Percentiles rank a stretch among this genome's conserved stretches.
Conservation (phyloP, 1,140 invertebrate species). For the Macrocentrus cingulum region DNA sequence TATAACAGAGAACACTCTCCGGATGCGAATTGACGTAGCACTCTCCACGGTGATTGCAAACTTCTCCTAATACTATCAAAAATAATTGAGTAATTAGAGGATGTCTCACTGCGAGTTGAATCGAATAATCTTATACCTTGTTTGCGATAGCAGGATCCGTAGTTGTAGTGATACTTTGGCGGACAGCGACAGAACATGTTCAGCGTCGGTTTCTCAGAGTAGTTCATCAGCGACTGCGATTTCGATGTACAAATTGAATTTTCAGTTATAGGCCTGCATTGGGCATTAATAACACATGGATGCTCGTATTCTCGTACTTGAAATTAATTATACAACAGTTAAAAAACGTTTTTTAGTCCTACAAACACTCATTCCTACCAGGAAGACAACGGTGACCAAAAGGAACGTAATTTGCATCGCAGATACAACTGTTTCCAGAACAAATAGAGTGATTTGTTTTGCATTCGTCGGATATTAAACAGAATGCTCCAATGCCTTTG, state of each 20-base stretch:
- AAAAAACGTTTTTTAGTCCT: too few relatives aligned
- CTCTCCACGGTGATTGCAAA: slow-evolving; percentile 28
- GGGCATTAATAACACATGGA: too few relatives aligned
- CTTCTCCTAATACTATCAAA: slow-evolving; percentile 32
- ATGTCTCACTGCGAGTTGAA: background rate
- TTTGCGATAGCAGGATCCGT: slow-evolving; percentile 24
- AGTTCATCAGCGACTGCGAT: too few relatives aligned
- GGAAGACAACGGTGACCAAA: too few relatives aligned
- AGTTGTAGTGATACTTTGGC: slow-evolving; percentile 24
- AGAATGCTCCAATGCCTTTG: slow-evolving; percentile 25
- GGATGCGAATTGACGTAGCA: slow-evolving; percentile 30
- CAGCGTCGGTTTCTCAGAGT: too few relatives aligned
- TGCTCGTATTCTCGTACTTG: too few relatives aligned
- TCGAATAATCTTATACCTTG: slow-evolving; percentile 27
- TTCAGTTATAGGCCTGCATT: too few relatives aligned
- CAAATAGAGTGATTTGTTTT: background rate
- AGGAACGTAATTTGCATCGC: slow-evolving; percentile 10
- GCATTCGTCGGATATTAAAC: background rate
- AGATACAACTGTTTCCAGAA: background rate
- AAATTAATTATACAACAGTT: too few relatives aligned
- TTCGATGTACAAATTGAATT: too few relatives aligned
- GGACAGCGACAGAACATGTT: slow-evolving; percentile 29
- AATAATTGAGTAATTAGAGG: background rate
- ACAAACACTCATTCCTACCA: too few relatives aligned
- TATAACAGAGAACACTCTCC: slow-evolving; percentile 30